These are phyloP conservation scores for Idaea straminata DNA, from an alignment of 2,888 invertebrate species.

Conservation along the genomic window DNA sequence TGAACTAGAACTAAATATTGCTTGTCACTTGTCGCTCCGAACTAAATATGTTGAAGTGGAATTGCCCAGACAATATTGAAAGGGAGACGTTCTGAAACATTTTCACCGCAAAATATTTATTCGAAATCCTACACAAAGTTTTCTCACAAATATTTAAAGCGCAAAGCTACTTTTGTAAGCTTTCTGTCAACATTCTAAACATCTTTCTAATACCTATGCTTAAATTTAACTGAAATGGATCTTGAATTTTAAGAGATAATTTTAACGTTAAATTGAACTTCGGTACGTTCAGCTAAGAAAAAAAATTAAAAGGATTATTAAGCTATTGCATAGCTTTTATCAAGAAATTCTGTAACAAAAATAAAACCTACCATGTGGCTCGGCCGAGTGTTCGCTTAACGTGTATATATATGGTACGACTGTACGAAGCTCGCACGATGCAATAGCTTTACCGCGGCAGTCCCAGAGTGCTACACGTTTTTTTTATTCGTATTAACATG, in stretches of 20 bases:
- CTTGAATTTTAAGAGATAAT: not conserved
- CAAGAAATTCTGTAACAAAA: too few relatives aligned
- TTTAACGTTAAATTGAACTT: not conserved
- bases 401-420: too few relatives aligned
- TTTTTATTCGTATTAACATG: too few relatives aligned
- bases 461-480: too few relatives aligned
- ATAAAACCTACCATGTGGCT: too few relatives aligned
- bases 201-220: conserved; percentile 1
- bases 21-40: not conserved
- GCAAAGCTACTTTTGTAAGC: not conserved
- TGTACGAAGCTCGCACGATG: too few relatives aligned
- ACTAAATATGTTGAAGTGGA: not conserved
- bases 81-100: not conserved
- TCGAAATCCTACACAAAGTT: not conserved
- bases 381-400: too few relatives aligned
- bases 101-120: not conserved
- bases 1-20: too few relatives aligned
- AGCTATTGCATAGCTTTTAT: too few relatives aligned
- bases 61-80: not conserved
- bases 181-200: conserved; percentile 1
- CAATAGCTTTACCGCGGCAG: too few relatives aligned
- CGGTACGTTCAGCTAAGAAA: too few relatives aligned
- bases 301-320: too few relatives aligned
- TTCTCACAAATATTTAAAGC: not conserved
- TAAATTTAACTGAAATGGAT: not conserved